Evolutionary conservation across 37 sponge, comb jelly and placozoan genomes (phyloP), one percentile per base, ranked within the genome.

Genomic region (Cliona cf. orientalis): DNA sequence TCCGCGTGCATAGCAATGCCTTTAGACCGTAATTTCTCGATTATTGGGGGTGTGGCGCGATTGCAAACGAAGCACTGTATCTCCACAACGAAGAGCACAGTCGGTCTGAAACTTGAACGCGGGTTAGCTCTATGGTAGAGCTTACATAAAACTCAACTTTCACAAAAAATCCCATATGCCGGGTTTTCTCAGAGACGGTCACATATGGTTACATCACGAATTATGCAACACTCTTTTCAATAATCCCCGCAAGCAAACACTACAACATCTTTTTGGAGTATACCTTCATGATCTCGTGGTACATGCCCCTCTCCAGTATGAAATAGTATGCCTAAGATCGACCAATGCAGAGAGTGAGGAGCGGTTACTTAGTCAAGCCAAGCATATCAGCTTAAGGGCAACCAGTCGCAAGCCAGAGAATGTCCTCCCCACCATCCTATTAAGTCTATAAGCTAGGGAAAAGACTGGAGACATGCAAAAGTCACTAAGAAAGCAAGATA

Each of bases 191-290:
- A n/a, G n/a, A n/a, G n/a, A n/a, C n/a, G n/a, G n/a, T n/a, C n/a
- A n/a, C 60, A 71, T 71, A 38, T 81, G 81, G 81, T 56, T 42
- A 43, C 81, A 81, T 46, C 71, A 81, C 36, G 71, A 70, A 60
- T 31, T 70, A 37, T 69, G 72, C 19, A 31, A 40, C 17, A 28
- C 53, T 43, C 57, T 81, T 31, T 43, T 81, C 41, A 40, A 26
- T 19, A 43, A 69, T 0, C 72, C 81, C 2, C 38, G 31, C 9
- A 21, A 38, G 14, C 39, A 39, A n/a, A 57, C 59, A 2, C 40
- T 42, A 5, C 19, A 2, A 28, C 56, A 76, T 19, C 40, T 81
- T 0, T 81, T 81, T 69, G 71, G 81, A 3, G 26, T 69, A 4
- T 81, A 81, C 45, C 29, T 81, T 29, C 81, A 81, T 70, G 71